A percentile compares a stretch with the other conserved stretches of the same genome.
Conservation (phyloP, 1,140 invertebrate species). For the Hydropsyche tenuis region DNA sequence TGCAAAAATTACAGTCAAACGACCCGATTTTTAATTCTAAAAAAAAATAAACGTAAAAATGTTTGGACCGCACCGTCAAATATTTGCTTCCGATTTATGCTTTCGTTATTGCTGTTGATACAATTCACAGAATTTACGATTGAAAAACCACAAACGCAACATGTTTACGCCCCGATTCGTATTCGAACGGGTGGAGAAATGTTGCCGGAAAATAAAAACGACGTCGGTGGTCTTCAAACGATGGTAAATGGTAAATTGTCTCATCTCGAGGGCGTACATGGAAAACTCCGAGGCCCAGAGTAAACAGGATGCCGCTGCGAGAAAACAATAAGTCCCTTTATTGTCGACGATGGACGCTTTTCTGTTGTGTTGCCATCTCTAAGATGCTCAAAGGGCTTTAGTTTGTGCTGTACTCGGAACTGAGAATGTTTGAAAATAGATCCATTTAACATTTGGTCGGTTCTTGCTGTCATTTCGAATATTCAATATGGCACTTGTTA, state of each 20-base stretch:
- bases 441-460: too few relatives aligned
- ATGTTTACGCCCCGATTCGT: too few relatives aligned
- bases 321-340: conserved; percentile 10
- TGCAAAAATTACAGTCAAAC: not conserved
- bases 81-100: not conserved
- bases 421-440: too few relatives aligned
- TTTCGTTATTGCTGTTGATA: not conserved
- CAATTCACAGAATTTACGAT: conserved; percentile 21
- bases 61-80: not conserved
- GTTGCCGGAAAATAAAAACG: conserved; percentile 1
- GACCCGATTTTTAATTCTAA: not conserved
- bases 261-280: not conserved
- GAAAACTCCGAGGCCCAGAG: conserved; percentile 17
- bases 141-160: conserved; percentile 16
- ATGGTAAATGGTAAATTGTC: conserved; percentile 2
- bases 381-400: too few relatives aligned
- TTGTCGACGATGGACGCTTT: not conserved
- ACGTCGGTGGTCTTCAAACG: conserved; percentile 23
- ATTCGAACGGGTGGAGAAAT: too few relatives aligned
- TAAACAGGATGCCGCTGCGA: conserved; percentile 15
- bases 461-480: too few relatives aligned
- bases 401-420: too few relatives aligned
- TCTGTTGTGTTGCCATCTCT: not conserved
- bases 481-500: too few relatives aligned
- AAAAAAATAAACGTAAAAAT: not conserved